Conservation (phyloP, 2,797 vertebrate species). For the Pyrocephalus nanus region DNA sequence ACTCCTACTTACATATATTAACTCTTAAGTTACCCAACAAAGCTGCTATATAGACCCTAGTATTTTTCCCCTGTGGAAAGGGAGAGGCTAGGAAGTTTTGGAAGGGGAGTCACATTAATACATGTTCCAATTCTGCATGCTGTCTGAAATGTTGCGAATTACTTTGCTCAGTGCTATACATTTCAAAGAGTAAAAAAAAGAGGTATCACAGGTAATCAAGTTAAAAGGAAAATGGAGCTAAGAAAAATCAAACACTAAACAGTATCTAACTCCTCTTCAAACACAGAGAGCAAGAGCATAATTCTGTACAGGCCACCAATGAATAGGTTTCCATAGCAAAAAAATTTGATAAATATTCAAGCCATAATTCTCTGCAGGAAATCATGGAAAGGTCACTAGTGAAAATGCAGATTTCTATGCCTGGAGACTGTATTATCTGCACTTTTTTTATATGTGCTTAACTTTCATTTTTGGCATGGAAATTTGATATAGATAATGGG, state of each 20-base stretch:
- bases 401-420: neutral
- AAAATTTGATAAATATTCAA: neutral
- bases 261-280: neutral
- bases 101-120: neutral
- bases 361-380: neutral
- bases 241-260: neutral
- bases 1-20: neutral
- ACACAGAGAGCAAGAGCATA: neutral
- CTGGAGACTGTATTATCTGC: neutral
- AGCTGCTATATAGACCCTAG: neutral
- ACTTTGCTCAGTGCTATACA: neutral
- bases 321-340: neutral
- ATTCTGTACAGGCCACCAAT: neutral
- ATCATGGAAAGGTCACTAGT: neutral
- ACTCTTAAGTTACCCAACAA: neutral
- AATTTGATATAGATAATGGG: neutral
- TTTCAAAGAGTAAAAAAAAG: neutral
- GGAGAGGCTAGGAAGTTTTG: neutral
- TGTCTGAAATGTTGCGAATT: neutral
- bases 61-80: neutral
- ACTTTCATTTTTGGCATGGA: neutral
- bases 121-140: neutral
- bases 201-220: neutral
- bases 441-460: neutral
- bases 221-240: neutral